Percentiles rank a stretch among this genome's conserved stretches.
Conservation (phyloP, 2,113 vertebrate species). For the Myiopsitta monachus region DNA sequence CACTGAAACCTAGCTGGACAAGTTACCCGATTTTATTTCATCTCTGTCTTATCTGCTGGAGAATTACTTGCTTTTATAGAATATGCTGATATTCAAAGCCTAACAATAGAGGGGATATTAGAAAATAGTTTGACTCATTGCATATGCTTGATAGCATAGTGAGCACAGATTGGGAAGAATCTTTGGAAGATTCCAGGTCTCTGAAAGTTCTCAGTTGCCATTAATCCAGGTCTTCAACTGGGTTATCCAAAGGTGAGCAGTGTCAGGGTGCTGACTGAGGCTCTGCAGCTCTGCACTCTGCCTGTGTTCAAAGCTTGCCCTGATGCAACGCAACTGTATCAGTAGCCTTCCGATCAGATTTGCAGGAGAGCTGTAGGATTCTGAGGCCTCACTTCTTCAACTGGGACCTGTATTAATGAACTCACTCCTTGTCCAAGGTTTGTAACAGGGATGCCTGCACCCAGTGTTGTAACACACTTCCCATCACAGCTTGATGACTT, state of each 20-base stretch:
- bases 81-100: neutral
- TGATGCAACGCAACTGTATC: neutral
- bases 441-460: rapidly evolving
- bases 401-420: neutral
- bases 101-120: neutral
- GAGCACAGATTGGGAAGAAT: neutral
- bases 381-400: neutral
- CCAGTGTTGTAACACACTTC: neutral
- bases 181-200: neutral
- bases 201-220: neutral
- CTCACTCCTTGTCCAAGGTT: neutral
- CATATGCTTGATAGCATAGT: neutral
- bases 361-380: neutral
- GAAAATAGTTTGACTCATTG: neutral
- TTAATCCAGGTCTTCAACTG: neutral
- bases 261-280: neutral
- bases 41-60: neutral
- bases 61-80: neutral
- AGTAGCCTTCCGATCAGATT: neutral
- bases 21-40: neutral
- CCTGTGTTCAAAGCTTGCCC: neutral
- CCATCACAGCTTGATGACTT: neutral
- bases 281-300: neutral
- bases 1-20: neutral
- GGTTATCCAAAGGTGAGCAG: neutral